Base-by-base conservation (phyloP, 92 coral and sea anemone genomes). In the Actinostola sp. region DNA sequence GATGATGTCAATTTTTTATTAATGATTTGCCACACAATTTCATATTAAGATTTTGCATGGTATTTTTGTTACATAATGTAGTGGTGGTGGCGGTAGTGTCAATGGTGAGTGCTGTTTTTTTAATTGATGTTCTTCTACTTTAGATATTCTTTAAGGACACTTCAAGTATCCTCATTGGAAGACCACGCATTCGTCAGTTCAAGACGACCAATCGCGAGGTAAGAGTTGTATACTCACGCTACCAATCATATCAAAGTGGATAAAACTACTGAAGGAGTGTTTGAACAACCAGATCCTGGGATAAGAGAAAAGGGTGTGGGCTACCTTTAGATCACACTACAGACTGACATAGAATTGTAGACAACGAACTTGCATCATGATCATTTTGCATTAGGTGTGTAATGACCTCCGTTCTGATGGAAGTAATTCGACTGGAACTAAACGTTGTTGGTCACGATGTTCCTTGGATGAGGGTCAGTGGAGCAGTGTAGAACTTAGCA, bases 81-180 rank as follows among this genome's bases (percentile, higher is more conserved):
- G n/a, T n/a, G n/a, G n/a, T n/a, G n/a, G n/a, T n/a, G n/a, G n/a
- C n/a, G n/a, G n/a, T n/a, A n/a, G n/a, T n/a, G n/a, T n/a, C n/a
- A n/a, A n/a, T n/a, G n/a, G n/a, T n/a, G n/a, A n/a, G n/a, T n/a
- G n/a, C n/a, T n/a, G n/a, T n/a, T n/a, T n/a, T n/a, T n/a, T n/a
- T n/a, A n/a, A n/a, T n/a, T n/a, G n/a, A n/a, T 19, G 25, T 34
- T 72, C 13, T 34, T 31, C 17, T 49, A 3, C 48, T 68, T 11
- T 50, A 86, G 92, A 70, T 72, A 26, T 76, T 82, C 52, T 60
- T 86, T 35, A 77, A 50, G 30, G 83, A 50, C 54, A 81, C 75
- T 13, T 82, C 77, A 51, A 81, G 84, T 64, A 67, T 86, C 30
- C 11, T 86, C 61, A 43, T 86, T 71, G 92, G 92, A 36, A 78